Evolutionary conservation across 2,797 vertebrate genomes (phyloP).

Genomic region (Lithobates pipiens): DNA sequence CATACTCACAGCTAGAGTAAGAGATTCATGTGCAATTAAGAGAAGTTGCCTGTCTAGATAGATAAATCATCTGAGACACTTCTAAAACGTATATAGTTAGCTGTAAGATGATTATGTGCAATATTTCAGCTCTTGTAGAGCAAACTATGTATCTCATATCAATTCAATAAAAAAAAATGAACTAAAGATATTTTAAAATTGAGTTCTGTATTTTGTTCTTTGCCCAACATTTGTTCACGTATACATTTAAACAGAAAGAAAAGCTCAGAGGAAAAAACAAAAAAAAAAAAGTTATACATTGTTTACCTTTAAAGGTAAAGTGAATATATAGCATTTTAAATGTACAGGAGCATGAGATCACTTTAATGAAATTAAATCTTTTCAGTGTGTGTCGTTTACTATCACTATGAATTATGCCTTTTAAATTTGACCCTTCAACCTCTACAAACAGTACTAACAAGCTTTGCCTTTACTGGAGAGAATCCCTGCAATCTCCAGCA

Average conservation of each 20-base stretch:
- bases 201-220: constrained; percentile 27
- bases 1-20: too few relatives aligned
- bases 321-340: background rate
- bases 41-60: too few relatives aligned
- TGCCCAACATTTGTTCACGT: background rate
- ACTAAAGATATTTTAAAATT: background rate
- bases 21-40: too few relatives aligned
- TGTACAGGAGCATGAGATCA: background rate
- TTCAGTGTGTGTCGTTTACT: background rate
- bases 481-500: too few relatives aligned
- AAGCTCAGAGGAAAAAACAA: background rate
- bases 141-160: constrained; percentile 16
- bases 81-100: background rate
- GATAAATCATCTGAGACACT: background rate
- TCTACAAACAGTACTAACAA: too few relatives aligned
- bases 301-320: background rate
- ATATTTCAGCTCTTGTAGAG: constrained; percentile 53
- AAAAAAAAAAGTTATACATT: background rate
- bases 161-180: constrained; percentile 28
- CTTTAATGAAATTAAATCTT: background rate
- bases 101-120: constrained; percentile 23
- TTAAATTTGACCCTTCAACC: background rate
- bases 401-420: background rate
- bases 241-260: constrained; percentile 30
- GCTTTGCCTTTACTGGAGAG: too few relatives aligned